Evolutionary conservation across 2,113 vertebrate genomes (phyloP), one percentile per base, ranked within the genome.

Genomic region (Tetrax tetrax): DNA sequence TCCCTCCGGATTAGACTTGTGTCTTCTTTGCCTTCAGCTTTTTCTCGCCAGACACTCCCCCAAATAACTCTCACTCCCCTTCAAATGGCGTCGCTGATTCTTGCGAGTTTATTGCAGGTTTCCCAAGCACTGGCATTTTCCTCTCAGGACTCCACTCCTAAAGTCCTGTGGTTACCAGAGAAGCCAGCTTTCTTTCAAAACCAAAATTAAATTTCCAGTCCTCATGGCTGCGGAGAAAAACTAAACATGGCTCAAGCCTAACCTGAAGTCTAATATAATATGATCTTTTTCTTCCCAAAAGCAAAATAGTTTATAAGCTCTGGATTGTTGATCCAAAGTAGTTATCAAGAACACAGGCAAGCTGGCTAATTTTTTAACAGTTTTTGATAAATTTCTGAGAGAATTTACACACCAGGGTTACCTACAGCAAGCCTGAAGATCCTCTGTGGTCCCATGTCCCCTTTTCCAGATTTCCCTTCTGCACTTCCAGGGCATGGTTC

Each of bases 201-300:
- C 82, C 92, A 45, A 71, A 89, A 66, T 89, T 83, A 83, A 89
- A 80, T 92, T 94, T 92, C 92, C 78, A 94, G 63, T 56, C 77
- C 47, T 89, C 72, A 29, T 12, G 68, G 92, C 66, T 83, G 77
- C 0, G 4, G 81, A 86, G 65, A 50, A 83, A 92, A 86, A 64
- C 27, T 56, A 65, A 90, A 69, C 82, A 75, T 24, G 68, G 63
- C 51, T 85, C 63, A 48, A 51, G 41, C 19, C 56, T 74, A 86
- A 60, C 31, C 71, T 74, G 43, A 69, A 83, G 85, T 78, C 71
- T 82, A 75, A 71, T 28, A 51, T 15, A 90, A 83, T 53, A 43
- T 9, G 60, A 79, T 59, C 54, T 50, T 69, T 85, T 76, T 77
- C 60, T 76, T 89, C 60, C 54, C 48, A 18, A 54, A 64, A 79